Percentiles rank a stretch among this genome's conserved stretches.
phyloP scores from a whole-genome alignment of 2,113 vertebrate species.

The Potamarius usumacintae region DNA sequence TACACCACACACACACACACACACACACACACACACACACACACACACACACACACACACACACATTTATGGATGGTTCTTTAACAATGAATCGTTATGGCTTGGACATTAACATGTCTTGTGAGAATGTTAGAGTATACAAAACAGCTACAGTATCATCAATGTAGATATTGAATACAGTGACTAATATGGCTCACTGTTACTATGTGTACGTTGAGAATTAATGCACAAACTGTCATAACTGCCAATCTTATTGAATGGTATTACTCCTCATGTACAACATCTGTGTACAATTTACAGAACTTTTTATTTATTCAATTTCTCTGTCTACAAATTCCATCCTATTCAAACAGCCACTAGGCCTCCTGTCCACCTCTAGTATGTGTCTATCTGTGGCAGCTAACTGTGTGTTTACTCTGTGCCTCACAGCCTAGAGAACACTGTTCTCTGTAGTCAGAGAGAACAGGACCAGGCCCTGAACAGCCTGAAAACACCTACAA shows the following conservation, averaged over 20 bases:
- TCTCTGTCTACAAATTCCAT: neutral
- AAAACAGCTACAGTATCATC: neutral
- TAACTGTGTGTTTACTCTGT: conserved; percentile 32
- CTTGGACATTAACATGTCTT: neutral
- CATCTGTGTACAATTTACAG: neutral
- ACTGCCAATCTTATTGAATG: neutral
- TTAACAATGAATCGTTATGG: neutral
- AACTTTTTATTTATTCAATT: neutral
- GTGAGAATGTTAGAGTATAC: neutral
- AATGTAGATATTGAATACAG: neutral
- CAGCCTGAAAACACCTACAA: conserved; percentile 26
- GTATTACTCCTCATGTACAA: neutral
- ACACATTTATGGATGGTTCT: neutral
- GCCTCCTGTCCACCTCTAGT: neutral
- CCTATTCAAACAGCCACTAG: neutral
- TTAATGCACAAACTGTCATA: neutral
- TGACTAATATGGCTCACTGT: neutral
- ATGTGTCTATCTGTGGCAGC: conserved; percentile 24
- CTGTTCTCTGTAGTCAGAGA: conserved; percentile 37
- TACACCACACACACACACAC: too few species aligned
- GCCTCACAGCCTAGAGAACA: conserved; percentile 12
- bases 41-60: too few species aligned
- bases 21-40: too few species aligned
- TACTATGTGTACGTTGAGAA: neutral
- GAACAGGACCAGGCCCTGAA: conserved; percentile 22